phyloP scores from a whole-genome alignment of 2,113 vertebrate species.

The Deroptyus accipitrinus region DNA sequence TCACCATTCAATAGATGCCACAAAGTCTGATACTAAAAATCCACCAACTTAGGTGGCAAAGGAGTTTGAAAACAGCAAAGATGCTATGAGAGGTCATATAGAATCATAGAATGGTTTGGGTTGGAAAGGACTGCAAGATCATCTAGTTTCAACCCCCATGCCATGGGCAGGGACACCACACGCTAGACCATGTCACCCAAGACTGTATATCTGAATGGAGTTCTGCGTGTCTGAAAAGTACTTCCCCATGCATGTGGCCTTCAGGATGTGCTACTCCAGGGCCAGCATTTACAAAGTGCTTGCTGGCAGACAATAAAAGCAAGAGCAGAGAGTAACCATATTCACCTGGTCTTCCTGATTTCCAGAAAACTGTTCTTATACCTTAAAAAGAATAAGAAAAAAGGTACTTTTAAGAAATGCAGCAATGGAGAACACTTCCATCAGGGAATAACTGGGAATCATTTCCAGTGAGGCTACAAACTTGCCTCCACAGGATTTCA shows the following conservation, averaged over 20 bases:
- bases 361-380: not conserved
- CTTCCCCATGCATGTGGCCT: accelerated
- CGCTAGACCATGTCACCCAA: not conserved
- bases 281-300: no score
- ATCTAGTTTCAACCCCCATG: not conserved
- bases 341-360: not conserved
- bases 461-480: not conserved
- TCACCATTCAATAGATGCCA: accelerated
- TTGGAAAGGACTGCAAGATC: not conserved
- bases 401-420: not conserved
- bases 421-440: not conserved
- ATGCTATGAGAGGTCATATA: not conserved
- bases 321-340: not conserved
- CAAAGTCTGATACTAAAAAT: not conserved
- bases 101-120: not conserved
- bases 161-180: not conserved
- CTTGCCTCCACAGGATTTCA: not conserved
- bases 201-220: not conserved
- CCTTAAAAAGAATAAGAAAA: not conserved
- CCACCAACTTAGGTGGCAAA: not conserved
- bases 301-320: not conserved
- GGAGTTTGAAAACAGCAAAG: not conserved
- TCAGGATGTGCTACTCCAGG: not conserved
- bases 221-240: accelerated
- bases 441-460: not conserved